phyloP scores from a whole-genome alignment of 2,113 vertebrate species.

The Pithys albifrons region DNA sequence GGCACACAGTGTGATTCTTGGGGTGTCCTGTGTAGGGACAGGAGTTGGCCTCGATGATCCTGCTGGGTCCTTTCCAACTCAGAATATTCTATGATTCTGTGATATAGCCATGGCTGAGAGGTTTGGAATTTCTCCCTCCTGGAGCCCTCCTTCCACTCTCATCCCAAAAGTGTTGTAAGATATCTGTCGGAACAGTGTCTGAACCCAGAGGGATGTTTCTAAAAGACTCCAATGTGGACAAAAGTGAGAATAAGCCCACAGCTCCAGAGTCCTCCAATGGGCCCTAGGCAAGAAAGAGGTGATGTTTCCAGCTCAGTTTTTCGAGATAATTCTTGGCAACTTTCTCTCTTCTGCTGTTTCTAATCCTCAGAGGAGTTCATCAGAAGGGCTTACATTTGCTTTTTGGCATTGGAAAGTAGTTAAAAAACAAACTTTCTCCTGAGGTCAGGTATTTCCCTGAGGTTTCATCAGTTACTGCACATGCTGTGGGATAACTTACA shows the following conservation, averaged over 20 bases:
- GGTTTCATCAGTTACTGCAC: constrained; percentile 13
- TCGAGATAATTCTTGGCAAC: constrained; percentile 25
- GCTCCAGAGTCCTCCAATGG: neutral
- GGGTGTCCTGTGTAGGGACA: rapidly evolving
- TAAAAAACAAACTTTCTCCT: constrained; percentile 30
- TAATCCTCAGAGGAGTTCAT: neutral
- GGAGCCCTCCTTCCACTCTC: neutral
- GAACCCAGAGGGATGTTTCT: neutral
- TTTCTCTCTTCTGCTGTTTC: neutral
- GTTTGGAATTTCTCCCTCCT: neutral
- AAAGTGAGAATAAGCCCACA: neutral
- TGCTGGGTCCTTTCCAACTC: neutral
- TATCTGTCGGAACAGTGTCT: neutral
- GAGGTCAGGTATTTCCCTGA: constrained; percentile 25
- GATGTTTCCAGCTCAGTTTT: neutral
- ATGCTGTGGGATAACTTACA: neutral
- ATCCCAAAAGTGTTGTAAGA: neutral
- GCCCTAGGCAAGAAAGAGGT: neutral
- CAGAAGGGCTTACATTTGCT: neutral
- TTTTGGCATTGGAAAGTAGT: neutral
- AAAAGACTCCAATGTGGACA: neutral
- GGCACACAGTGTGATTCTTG: neutral
- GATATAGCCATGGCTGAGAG: neutral
- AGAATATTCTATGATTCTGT: neutral
- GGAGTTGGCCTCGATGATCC: neutral